These are phyloP conservation scores for Aleiodes testaceus DNA, from an alignment of 2,888 invertebrate genomes.

Conservation along the genomic window DNA sequence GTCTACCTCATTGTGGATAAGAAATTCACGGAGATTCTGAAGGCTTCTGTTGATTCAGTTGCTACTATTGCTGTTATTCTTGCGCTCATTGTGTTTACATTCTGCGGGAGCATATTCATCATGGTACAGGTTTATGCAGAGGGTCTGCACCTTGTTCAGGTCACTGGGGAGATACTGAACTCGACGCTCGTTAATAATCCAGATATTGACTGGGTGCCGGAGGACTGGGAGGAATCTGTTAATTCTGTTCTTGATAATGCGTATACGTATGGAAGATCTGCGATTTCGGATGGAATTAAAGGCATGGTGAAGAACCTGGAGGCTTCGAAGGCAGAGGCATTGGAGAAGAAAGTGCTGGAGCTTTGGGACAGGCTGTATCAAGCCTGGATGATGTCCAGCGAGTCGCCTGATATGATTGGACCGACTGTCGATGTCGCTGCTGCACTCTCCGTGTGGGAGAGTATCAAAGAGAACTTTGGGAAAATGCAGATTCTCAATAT, in stretches of 20 bases:
- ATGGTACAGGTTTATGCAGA: slow-evolving; percentile 94
- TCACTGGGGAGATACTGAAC: slow-evolving; percentile 91
- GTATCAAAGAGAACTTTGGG: slow-evolving; percentile 81
- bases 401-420: slow-evolving; percentile 76
- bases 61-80: slow-evolving; percentile 90
- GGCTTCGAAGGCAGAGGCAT: slow-evolving; percentile 84
- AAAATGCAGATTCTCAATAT: slow-evolving; percentile 83
- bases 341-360: slow-evolving; percentile 92
- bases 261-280: slow-evolving; percentile 92
- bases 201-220: slow-evolving; percentile 84
- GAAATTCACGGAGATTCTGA: slow-evolving; percentile 78
- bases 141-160: slow-evolving; percentile 91
- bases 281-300: slow-evolving; percentile 89
- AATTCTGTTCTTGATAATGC: slow-evolving; percentile 95
- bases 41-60: slow-evolving; percentile 88
- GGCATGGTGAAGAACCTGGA: slow-evolving; percentile 87
- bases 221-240: slow-evolving; percentile 87
- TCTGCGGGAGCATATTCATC: slow-evolving; percentile 87
- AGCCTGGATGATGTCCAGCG: slow-evolving; percentile 87
- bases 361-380: slow-evolving; percentile 96
- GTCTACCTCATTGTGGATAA: slow-evolving; percentile 80
- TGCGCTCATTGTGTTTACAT: slow-evolving; percentile 85
- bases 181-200: slow-evolving; percentile 92
- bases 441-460: slow-evolving; percentile 83
- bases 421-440: slow-evolving; percentile 85